phyloP scores from a whole-genome alignment of 2,113 vertebrate species.

The Cariama cristata region DNA sequence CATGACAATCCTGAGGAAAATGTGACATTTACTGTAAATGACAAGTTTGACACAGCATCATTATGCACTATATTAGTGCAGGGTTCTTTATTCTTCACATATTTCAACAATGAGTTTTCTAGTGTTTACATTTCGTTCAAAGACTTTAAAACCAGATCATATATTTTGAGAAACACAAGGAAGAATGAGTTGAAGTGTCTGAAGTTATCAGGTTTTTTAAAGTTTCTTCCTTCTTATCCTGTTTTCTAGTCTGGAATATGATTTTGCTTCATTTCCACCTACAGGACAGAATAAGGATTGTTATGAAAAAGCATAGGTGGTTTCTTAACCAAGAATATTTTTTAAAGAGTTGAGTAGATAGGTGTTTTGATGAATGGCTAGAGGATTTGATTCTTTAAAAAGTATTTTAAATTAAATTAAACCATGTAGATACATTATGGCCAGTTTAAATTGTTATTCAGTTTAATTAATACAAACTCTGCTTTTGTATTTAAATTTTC shows the following conservation, averaged over 20 bases:
- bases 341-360: constrained; percentile 57
- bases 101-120: constrained; percentile 88
- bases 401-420: constrained; percentile 75
- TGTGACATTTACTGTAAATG: constrained; percentile 76
- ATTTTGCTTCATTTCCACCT: constrained; percentile 67
- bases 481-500: constrained; percentile 87
- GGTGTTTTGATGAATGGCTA: constrained; percentile 61
- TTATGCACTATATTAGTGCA: constrained; percentile 99
- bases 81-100: constrained; percentile 81
- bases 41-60: constrained; percentile 71
- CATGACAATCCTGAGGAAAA: constrained; percentile 80
- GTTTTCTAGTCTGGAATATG: constrained; percentile 71
- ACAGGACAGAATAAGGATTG: constrained; percentile 56
- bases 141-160: constrained; percentile 72
- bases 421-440: constrained; percentile 71
- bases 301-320: constrained; percentile 41
- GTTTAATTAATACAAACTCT: constrained; percentile 77
- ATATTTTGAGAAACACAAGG: constrained; percentile 69
- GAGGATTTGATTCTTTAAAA: constrained; percentile 64
- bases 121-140: constrained; percentile 84
- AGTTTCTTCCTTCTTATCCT: constrained; percentile 73
- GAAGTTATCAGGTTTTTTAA: constrained; percentile 74
- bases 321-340: constrained; percentile 61
- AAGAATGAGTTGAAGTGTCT: constrained; percentile 72
- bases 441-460: constrained; percentile 73